Evolutionary conservation across 2,113 vertebrate species (phyloP).

Genomic region (Leucopsar rothschildi): DNA sequence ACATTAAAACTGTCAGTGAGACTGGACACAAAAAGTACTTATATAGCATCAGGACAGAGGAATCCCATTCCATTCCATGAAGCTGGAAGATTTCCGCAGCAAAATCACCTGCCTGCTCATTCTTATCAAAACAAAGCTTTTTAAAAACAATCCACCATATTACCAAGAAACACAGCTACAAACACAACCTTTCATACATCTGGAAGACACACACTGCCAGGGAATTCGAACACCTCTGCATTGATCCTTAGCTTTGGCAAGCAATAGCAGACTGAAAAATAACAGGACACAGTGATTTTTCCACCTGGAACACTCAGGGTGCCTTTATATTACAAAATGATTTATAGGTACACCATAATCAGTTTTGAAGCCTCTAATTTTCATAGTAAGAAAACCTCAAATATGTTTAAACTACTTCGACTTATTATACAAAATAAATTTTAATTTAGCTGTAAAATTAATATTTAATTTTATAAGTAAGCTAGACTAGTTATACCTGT

Average conservation of each 20-base stretch:
- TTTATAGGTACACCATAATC: not conserved
- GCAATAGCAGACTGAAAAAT: not conserved
- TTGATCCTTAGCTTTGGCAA: not conserved
- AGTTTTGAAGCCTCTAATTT: not conserved
- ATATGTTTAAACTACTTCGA: not conserved
- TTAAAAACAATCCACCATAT: not conserved
- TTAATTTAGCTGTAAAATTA: not conserved
- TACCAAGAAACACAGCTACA: not conserved
- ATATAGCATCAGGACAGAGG: fast-evolving
- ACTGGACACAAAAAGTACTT: no score
- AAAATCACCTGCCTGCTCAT: not conserved
- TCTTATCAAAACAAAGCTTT: not conserved
- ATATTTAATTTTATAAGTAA: not conserved
- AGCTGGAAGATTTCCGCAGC: not conserved
- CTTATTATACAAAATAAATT: not conserved
- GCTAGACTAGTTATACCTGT: not conserved
- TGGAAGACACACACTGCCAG: not conserved
- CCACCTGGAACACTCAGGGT: not conserved
- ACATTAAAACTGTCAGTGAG: not conserved
- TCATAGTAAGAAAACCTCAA: not conserved
- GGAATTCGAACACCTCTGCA: not conserved
- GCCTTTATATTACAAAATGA: not conserved
- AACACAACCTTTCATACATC: not conserved
- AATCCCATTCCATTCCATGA: not conserved
- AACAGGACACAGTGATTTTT: not conserved